Conservation (phyloP, 2,113 vertebrate species). For the Ciconia boyciana region DNA sequence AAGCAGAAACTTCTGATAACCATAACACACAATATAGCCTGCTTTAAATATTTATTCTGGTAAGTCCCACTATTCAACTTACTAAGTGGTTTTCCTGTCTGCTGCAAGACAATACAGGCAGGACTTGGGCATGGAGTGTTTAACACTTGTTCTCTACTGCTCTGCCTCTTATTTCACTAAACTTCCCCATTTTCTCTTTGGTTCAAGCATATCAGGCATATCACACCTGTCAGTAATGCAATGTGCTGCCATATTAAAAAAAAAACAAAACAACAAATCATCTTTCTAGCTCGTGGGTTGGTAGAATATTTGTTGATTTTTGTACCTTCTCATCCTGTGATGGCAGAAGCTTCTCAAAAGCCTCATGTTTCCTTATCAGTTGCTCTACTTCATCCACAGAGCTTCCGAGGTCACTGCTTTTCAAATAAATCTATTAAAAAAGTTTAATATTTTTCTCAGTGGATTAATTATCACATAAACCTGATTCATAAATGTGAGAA, state of each 20-base stretch:
- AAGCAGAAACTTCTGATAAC: background rate
- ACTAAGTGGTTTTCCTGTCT: background rate
- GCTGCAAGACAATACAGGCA: background rate
- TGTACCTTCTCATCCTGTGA: slow-evolving; percentile 88
- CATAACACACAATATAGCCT: background rate
- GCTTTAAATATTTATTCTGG: background rate
- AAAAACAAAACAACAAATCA: no score
- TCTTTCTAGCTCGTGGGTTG: background rate
- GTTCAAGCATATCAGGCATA: background rate
- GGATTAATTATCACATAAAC: background rate
- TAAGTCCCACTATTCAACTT: background rate
- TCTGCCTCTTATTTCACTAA: background rate
- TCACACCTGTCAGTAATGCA: background rate
- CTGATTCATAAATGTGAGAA: background rate
- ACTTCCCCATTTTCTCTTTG: background rate
- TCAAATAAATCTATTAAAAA: slow-evolving; percentile 77
- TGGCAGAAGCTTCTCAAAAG: slow-evolving; percentile 86
- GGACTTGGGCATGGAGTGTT: background rate
- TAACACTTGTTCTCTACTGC: background rate
- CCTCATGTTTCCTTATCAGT: slow-evolving; percentile 82
- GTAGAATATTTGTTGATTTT: background rate
- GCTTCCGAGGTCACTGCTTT: slow-evolving; percentile 77
- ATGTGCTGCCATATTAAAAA: background rate
- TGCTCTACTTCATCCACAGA: slow-evolving; percentile 82
- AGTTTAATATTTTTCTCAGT: background rate